Percentiles rank a stretch among this genome's conserved stretches.
These are phyloP conservation scores for Lipotes vexillifer DNA, from an alignment of 2,113 vertebrate genomes.

Conservation along the genomic window DNA sequence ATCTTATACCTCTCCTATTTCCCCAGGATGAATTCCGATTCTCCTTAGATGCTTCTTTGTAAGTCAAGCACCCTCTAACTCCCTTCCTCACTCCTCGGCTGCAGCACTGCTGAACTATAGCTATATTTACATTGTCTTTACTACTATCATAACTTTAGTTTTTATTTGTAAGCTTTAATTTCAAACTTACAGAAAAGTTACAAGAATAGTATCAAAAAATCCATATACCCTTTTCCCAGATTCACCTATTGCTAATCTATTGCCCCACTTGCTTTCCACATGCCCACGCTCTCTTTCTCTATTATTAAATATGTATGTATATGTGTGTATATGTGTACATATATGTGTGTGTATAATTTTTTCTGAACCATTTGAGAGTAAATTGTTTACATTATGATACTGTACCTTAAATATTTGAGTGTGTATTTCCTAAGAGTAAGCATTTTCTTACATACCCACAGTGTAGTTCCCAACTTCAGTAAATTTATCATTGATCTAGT, in stretches of 20 bases:
- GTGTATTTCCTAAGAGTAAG: not conserved
- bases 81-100: not conserved
- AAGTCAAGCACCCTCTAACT: not conserved
- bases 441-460: not conserved
- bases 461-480: not conserved
- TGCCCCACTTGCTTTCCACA: not conserved
- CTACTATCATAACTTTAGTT: not conserved
- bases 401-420: not conserved
- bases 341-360: not conserved
- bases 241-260: not conserved
- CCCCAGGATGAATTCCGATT: not conserved
- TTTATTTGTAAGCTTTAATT: not conserved
- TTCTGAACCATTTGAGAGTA: not conserved
- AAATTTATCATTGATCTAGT: not conserved
- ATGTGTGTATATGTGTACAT: not conserved
- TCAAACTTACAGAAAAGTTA: not conserved
- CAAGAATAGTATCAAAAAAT: not conserved
- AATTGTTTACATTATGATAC: not conserved
- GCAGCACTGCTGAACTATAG: not conserved
- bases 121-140: not conserved
- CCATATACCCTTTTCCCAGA: not conserved
- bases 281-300: not conserved
- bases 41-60: not conserved
- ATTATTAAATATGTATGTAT: not conserved
- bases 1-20: not conserved